Evolutionary conservation across 1,140 invertebrate species (phyloP).

Genomic region (Pachypsylla venusta): DNA sequence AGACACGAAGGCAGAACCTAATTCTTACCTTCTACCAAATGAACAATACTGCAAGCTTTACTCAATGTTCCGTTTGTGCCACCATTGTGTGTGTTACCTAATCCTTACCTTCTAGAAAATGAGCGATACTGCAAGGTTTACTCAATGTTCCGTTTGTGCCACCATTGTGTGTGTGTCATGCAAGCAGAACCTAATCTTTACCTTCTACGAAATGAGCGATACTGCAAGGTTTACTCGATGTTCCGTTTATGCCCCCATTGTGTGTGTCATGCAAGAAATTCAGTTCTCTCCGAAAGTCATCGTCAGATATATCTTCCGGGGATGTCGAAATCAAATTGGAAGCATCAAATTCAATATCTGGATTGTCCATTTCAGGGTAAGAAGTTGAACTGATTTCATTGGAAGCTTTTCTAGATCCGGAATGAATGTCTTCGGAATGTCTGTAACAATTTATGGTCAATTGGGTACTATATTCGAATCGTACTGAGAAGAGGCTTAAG

Average conservation of each 20-base stretch:
- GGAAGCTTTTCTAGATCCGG: not conserved
- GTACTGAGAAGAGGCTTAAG: too few relatives aligned
- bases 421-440: constrained; percentile 4
- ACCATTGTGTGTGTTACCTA: constrained; percentile 7
- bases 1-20: too few relatives aligned
- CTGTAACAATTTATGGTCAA: too few relatives aligned
- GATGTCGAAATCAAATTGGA: constrained; percentile 26
- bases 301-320: constrained; percentile 26
- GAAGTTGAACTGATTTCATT: not conserved
- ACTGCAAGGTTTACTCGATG: constrained; percentile 16
- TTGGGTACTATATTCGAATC: too few relatives aligned
- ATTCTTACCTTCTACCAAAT: constrained; percentile 51
- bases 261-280: not conserved
- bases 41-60: constrained; percentile 29
- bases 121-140: constrained; percentile 29
- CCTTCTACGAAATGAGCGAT: constrained; percentile 20
- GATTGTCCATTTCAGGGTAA: not conserved
- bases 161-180: too few relatives aligned
- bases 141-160: constrained; percentile 1
- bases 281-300: constrained; percentile 19
- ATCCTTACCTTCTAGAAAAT: constrained; percentile 32
- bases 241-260: not conserved
- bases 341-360: constrained; percentile 21
- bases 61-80: constrained; percentile 3
- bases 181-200: too few relatives aligned